A percentile compares a stretch with the other conserved stretches of the same genome.
These are phyloP conservation scores for Drosophila arizonae DNA, from an alignment of 1,140 invertebrate species.

Conservation along the genomic window DNA sequence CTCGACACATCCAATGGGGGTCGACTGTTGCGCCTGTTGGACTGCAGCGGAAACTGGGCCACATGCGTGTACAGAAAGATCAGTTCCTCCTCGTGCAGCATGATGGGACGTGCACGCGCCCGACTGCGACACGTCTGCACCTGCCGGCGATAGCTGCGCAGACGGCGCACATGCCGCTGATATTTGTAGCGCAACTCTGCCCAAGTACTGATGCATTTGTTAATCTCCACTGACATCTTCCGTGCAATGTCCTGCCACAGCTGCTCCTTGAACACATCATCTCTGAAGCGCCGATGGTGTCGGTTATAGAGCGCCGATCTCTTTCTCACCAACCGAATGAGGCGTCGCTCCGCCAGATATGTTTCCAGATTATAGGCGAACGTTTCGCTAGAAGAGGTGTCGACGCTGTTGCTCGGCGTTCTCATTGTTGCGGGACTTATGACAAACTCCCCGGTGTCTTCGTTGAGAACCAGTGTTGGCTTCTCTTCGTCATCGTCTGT, in stretches of 20 bases:
- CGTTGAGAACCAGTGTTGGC: background rate
- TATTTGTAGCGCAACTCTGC: conserved; percentile 54
- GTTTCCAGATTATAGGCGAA: conserved; percentile 7
- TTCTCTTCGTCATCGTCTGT: background rate
- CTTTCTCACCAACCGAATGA: conserved; percentile 38
- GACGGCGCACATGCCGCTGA: conserved; percentile 55
- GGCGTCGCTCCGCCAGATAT: conserved; percentile 4
- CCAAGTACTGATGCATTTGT: conserved; percentile 55
- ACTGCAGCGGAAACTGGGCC: conserved; percentile 13
- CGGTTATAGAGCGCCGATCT: conserved; percentile 39
- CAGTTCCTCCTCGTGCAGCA: conserved; percentile 62
- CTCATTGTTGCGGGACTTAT: background rate
- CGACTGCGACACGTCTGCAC: background rate
- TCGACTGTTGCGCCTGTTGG: background rate
- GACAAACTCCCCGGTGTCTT: background rate
- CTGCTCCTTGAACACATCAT: conserved; percentile 33
- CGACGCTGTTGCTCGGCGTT: too few species aligned
- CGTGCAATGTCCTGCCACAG: conserved; percentile 48
- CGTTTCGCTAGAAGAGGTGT: background rate
- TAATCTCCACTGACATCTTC: conserved; percentile 4
- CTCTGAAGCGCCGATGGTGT: conserved; percentile 30
- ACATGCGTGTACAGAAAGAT: conserved; percentile 66
- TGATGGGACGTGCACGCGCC: conserved; percentile 32
- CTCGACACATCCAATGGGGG: too few species aligned
- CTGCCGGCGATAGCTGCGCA: conserved; percentile 37